Percentiles rank a stretch among this genome's conserved stretches.
These are phyloP conservation scores for Rotaria sp. DNA, from an alignment of 2,888 invertebrate species.

Conservation along the genomic window DNA sequence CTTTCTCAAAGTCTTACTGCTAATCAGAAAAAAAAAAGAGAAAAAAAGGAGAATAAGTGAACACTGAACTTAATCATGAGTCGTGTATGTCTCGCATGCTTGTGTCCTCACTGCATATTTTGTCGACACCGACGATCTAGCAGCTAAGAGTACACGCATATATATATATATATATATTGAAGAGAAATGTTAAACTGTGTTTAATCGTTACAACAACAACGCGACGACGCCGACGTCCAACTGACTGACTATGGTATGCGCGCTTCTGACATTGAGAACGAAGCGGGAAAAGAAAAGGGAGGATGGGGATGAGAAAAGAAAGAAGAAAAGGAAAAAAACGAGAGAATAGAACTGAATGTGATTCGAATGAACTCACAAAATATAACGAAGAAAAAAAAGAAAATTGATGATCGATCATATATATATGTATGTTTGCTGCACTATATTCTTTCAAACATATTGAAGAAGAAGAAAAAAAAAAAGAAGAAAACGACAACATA, in stretches of 20 bases:
- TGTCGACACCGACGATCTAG: slow-evolving; percentile 10
- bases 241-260: background rate
- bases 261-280: slow-evolving; percentile 26
- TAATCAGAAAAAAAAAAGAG: background rate
- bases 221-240: background rate
- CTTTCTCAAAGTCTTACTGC: background rate
- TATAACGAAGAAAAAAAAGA: slow-evolving; percentile 17
- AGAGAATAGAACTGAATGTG: slow-evolving; percentile 19
- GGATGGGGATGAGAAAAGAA: background rate
- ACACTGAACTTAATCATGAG: slow-evolving; percentile 29
- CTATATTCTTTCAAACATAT: slow-evolving; percentile 2
- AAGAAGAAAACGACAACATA: background rate
- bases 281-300: background rate
- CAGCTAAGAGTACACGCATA: slow-evolving; percentile 5
- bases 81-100: background rate
- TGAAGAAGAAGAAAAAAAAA: background rate
- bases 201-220: slow-evolving; percentile 21
- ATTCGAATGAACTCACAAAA: slow-evolving; percentile 12
- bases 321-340: background rate
- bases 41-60: background rate
- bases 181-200: slow-evolving; percentile 28
- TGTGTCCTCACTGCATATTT: background rate
- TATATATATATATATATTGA: slow-evolving; percentile 1
- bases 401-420: slow-evolving; percentile 18
- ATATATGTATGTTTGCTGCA: background rate